Base-by-base conservation (phyloP, 2,888 invertebrate genomes). In the Phaonia tiefii region DNA sequence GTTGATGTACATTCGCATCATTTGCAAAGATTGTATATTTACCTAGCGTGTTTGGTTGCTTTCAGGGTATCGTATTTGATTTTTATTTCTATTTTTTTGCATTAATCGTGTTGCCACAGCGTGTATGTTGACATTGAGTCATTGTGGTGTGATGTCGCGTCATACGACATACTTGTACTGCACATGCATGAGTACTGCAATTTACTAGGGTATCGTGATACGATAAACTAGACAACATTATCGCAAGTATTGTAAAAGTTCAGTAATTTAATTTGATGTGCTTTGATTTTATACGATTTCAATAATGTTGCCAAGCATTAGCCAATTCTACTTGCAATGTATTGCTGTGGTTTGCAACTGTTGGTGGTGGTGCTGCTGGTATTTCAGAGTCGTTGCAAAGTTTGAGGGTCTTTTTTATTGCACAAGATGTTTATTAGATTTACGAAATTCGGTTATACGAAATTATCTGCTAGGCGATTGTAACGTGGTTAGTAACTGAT, bases 71-170 rank as follows among this genome's bases (percentile, higher is more conserved):
- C 17, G 11, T 39, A 10, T 20, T 42, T 39, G 63, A 10, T 4
- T 3, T 42, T n/a, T 60, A 39, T 63, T 20, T 42, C 20, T 39
- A 10, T 4, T 3, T 42, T n/a, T 60, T 60, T 63, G 39, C 63
- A 63, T 63, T 42, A 63, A 63, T 63, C 63, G 63, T 20, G 39
- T 63, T 63, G 42, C 39, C 63, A 39, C 63, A 63, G 42, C 22
- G 63, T 63, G 63, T 42, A 63, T 63, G 42, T 63, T 63, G 63
- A 63, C 63, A 63, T 63, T 63, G 63, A 63, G 63, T 63, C 63
- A 63, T 39, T 39, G 11, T 31, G 11, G 8, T 20, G 17, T 39
- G 63, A 63, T 63, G 42, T 63, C 42, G 42, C 22, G 63, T n/a
- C 37, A 54, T 13, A 1, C 20, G n/a, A 4, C 10, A 31, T 15